These are phyloP conservation scores for Glossophaga mutica DNA, from an alignment of 2,797 vertebrate species.

Conservation along the genomic window DNA sequence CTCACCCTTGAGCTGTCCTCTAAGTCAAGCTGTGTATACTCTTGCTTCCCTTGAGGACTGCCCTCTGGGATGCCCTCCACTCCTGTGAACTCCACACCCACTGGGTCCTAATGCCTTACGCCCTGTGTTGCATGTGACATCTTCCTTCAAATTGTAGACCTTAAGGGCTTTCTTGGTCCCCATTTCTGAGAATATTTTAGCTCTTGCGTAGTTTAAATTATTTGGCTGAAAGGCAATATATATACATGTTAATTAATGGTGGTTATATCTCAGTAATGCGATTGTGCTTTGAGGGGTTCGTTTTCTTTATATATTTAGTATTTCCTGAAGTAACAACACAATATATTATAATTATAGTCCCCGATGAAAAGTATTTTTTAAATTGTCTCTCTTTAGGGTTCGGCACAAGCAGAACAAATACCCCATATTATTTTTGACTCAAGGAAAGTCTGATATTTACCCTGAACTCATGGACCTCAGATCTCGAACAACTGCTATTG, in stretches of 20 bases:
- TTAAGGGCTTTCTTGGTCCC: neutral
- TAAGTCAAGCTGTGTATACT: neutral
- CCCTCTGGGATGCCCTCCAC: neutral
- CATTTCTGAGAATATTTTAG: neutral
- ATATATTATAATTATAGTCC: neutral
- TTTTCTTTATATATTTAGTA: slow-evolving; percentile 22
- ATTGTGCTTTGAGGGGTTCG: neutral
- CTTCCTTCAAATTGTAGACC: neutral
- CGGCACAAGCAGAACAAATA: slow-evolving; percentile 98
- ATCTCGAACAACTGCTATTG: slow-evolving; percentile 92
- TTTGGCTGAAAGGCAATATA: neutral
- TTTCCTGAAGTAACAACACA: slow-evolving; percentile 35
- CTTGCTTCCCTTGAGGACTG: neutral
- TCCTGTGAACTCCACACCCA: neutral
- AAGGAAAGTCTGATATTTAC: slow-evolving; percentile 91
- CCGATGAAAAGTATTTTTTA: neutral
- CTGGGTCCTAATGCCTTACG: neutral
- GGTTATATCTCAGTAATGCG: neutral
- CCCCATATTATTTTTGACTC: slow-evolving; percentile 96
- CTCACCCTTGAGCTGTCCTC: neutral
- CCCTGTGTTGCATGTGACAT: neutral
- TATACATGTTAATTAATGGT: neutral
- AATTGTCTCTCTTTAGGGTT: slow-evolving; percentile 85
- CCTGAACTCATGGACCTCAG: slow-evolving; percentile 97
- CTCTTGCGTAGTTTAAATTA: neutral